These are phyloP conservation scores for Oryzias curvinotus DNA, from an alignment of 2,113 vertebrate species.

Conservation along the genomic window DNA sequence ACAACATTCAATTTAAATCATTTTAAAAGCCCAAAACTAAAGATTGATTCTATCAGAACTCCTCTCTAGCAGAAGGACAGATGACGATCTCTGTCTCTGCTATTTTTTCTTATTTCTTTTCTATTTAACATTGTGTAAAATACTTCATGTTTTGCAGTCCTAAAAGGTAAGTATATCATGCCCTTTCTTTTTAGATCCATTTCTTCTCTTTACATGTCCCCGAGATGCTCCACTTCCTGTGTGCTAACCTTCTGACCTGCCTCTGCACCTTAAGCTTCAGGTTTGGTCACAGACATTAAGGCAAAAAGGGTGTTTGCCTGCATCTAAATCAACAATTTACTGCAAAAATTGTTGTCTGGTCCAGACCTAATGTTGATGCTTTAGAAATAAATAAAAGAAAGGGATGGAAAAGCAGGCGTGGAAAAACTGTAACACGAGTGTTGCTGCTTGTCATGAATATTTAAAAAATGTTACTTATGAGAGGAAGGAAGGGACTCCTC, in stretches of 20 bases:
- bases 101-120: too few species aligned
- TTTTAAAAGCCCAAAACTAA: too few species aligned
- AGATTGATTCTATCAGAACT: too few species aligned
- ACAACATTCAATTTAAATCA: too few species aligned
- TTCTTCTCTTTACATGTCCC: constrained; percentile 6
- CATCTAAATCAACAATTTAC: constrained; percentile 28
- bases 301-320: constrained; percentile 14
- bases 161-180: not conserved
- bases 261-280: constrained; percentile 42
- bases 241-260: constrained; percentile 64
- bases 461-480: constrained; percentile 48
- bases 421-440: constrained; percentile 36
- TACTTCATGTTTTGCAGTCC: too few species aligned
- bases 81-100: too few species aligned
- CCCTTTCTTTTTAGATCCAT: not conserved
- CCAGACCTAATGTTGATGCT: constrained; percentile 18
- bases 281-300: constrained; percentile 23
- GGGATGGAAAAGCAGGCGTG: constrained; percentile 29
- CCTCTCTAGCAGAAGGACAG: too few species aligned
- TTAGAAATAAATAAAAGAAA: constrained; percentile 27
- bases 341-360: constrained; percentile 3
- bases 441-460: constrained; percentile 63
- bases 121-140: too few species aligned
- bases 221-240: constrained; percentile 18
- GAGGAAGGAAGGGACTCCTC: constrained; percentile 14